Percentiles rank a stretch among this genome's conserved stretches.
phyloP scores from a whole-genome alignment of 2,113 vertebrate species.

The Corydoras maculifer region DNA sequence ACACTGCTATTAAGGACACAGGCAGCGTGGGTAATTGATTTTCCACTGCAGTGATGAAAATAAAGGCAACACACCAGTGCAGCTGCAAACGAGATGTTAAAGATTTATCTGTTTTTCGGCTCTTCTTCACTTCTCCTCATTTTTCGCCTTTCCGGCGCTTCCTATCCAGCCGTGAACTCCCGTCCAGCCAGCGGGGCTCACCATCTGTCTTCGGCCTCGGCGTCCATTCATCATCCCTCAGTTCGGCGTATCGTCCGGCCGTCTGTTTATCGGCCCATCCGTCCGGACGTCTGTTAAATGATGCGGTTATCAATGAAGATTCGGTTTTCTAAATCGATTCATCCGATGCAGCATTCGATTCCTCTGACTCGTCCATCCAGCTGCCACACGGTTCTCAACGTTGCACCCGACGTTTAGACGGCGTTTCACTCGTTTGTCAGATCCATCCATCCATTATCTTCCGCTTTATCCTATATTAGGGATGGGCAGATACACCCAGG shows the following conservation, averaged over 20 bases:
- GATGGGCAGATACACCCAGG: too few relatives aligned
- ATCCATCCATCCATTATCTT: too few relatives aligned
- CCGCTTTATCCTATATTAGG: too few relatives aligned
- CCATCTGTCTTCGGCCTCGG: neutral
- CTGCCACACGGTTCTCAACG: too few relatives aligned
- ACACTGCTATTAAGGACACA: slow-evolving; percentile 35
- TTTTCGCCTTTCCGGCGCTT: neutral
- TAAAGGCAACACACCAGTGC: slow-evolving; percentile 13
- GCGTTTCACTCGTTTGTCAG: too few relatives aligned
- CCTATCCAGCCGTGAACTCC: neutral
- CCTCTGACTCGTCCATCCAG: too few relatives aligned
- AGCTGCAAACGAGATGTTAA: slow-evolving; percentile 19
- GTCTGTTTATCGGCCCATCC: neutral
- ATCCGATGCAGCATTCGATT: too few relatives aligned
- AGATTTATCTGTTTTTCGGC: neutral
- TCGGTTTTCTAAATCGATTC: neutral
- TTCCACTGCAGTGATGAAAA: slow-evolving; percentile 43
- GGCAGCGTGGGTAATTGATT: slow-evolving; percentile 50
- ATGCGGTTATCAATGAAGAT: neutral
- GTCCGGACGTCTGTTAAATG: neutral
- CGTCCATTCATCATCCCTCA: neutral
- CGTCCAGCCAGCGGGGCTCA: neutral
- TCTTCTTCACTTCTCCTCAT: neutral
- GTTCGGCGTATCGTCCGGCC: neutral
- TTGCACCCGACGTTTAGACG: too few relatives aligned